phyloP scores from a whole-genome alignment of 2,888 invertebrate genomes.

The Lagria hirta region DNA sequence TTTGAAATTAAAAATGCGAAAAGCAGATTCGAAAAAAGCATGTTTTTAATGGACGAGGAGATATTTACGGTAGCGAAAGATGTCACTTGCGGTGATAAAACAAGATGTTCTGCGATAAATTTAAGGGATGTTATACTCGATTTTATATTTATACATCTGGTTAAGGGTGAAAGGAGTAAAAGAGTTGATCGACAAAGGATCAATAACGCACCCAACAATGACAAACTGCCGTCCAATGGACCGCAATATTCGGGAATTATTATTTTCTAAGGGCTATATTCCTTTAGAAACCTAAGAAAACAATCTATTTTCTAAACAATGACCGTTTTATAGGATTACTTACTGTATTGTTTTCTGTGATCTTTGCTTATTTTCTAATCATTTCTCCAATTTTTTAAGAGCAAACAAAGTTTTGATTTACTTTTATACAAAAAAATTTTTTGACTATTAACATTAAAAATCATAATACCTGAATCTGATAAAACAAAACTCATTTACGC shows the following conservation, averaged over 20 bases:
- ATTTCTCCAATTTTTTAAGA: too few relatives aligned
- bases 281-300: conserved; percentile 6
- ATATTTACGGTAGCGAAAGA: conserved; percentile 4
- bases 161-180: conserved; percentile 15
- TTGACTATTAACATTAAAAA: too few relatives aligned
- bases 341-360: too few relatives aligned
- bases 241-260: conserved; percentile 24
- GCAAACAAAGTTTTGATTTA: too few relatives aligned
- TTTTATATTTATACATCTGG: too few relatives aligned
- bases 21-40: conserved; percentile 14
- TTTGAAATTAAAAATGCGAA: conserved; percentile 18
- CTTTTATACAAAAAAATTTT: too few relatives aligned
- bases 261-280: conserved; percentile 22
- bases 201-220: conserved; percentile 30
- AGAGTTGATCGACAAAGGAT: conserved; percentile 26
- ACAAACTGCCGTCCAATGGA: conserved; percentile 28
- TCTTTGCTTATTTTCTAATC: too few relatives aligned
- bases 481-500: too few relatives aligned
- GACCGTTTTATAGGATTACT: too few relatives aligned
- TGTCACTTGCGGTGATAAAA: conserved; percentile 10
- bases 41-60: not conserved
- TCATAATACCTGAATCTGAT: too few relatives aligned
- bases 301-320: conserved; percentile 9
- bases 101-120: conserved; percentile 20
- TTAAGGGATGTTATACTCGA: conserved; percentile 9